Percentiles rank a stretch among this genome's conserved stretches.
These are phyloP conservation scores for Nymphalis c-album DNA, from an alignment of 2,888 invertebrate species.

Conservation along the genomic window DNA sequence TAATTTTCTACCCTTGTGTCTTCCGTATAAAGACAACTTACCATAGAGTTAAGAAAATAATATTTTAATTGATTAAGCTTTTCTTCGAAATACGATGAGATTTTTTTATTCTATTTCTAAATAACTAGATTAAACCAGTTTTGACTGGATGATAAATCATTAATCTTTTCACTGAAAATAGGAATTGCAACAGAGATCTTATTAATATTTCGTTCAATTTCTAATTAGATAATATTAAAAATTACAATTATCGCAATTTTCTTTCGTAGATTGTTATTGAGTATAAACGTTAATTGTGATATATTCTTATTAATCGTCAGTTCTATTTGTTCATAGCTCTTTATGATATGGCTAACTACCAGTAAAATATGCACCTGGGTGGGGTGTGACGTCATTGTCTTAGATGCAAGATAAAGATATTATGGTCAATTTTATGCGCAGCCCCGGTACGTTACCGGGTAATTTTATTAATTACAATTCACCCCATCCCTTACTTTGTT, in stretches of 20 bases:
- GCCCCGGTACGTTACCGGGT: constrained; percentile 17
- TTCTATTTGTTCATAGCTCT: constrained; percentile 21
- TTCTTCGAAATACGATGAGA: neutral
- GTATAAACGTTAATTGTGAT: too few species aligned
- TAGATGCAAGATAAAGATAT: constrained; percentile 52
- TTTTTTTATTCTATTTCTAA: neutral
- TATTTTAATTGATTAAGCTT: neutral
- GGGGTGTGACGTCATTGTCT: constrained; percentile 59
- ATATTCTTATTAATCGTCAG: neutral
- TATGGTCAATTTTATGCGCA: constrained; percentile 29
- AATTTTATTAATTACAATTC: constrained; percentile 32
- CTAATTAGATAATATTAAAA: too few species aligned
- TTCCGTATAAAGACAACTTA: constrained; percentile 38
- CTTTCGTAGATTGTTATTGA: too few species aligned
- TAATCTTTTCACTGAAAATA: too few species aligned
- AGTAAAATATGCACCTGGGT: constrained; percentile 55
- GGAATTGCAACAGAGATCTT: too few species aligned
- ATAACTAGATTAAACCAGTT: too few species aligned
- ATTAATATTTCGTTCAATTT: too few species aligned
- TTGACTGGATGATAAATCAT: too few species aligned
- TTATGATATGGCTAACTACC: constrained; percentile 50
- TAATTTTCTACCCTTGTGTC: constrained; percentile 55
- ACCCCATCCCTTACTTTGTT: constrained; percentile 5
- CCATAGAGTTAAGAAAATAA: constrained; percentile 46
- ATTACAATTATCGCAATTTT: too few species aligned